Evolutionary conservation across 1,140 invertebrate genomes (phyloP).

Genomic region (Tetramorium alpestre): DNA sequence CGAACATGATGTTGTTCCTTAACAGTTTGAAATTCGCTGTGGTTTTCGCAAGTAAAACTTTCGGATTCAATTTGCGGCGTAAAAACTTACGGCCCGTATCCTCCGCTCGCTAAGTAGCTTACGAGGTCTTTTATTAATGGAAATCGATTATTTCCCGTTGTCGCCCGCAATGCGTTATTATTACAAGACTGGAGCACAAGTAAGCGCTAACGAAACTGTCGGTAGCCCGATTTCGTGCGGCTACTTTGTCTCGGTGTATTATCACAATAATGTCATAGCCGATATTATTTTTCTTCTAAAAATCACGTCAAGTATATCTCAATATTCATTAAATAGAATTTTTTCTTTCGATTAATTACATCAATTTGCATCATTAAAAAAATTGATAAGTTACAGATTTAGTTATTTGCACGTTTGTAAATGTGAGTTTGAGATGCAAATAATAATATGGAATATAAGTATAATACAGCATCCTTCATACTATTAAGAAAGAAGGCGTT

Average conservation of each 20-base stretch:
- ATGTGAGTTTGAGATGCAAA: not conserved
- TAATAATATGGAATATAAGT: not conserved
- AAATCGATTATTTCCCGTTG: conserved; percentile 60
- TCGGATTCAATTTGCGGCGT: conserved; percentile 27
- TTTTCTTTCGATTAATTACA: not conserved
- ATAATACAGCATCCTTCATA: not conserved
- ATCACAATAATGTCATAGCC: not conserved
- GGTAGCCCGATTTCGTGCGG: not conserved
- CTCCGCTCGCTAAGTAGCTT: not conserved
- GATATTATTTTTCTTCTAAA: not conserved
- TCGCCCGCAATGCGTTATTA: conserved; percentile 3
- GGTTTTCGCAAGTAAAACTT: conserved; percentile 13
- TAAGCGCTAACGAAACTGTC: conserved; percentile 10
- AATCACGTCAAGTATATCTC: not conserved
- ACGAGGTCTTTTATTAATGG: conserved; percentile 43
- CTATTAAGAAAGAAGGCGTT: not conserved
- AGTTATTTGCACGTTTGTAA: not conserved
- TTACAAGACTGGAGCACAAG: not conserved
- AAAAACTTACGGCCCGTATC: conserved; percentile 45
- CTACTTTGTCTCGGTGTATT: not conserved
- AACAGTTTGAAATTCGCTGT: conserved; percentile 32
- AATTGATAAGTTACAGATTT: not conserved
- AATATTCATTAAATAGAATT: not conserved
- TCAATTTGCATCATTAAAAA: not conserved
- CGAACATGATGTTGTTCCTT: conserved; percentile 35